phyloP scores from a whole-genome alignment of 2,888 invertebrate species.

The Leucozona laternaria region DNA sequence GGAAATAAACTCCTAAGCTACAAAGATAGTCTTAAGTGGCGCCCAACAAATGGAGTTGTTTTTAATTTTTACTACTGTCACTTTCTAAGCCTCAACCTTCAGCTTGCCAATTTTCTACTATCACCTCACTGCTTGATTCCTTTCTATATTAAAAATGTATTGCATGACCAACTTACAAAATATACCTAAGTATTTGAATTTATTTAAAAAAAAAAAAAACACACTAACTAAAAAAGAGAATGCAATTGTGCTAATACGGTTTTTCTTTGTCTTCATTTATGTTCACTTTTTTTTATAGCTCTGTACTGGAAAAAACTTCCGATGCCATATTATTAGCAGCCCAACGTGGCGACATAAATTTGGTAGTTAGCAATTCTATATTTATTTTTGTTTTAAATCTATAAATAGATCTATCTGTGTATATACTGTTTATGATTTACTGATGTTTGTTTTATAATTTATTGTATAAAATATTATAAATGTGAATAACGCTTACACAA shows the following conservation, averaged over 20 bases:
- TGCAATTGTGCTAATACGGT: slow-evolving; percentile 63
- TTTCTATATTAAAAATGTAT: background rate
- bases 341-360: slow-evolving; percentile 91
- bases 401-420: background rate
- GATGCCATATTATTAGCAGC: slow-evolving; percentile 93
- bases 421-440: background rate
- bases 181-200: background rate
- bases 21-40: background rate
- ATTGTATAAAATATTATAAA: slow-evolving; percentile 2
- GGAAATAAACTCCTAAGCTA: background rate
- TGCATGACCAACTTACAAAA: background rate
- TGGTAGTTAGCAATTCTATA: slow-evolving; percentile 84
- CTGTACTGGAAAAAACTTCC: slow-evolving; percentile 92
- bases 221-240: slow-evolving; percentile 50
- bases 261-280: slow-evolving; percentile 64
- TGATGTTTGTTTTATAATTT: background rate
- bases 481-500: slow-evolving; percentile 12
- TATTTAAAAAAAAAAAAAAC: background rate
- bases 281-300: slow-evolving; percentile 85
- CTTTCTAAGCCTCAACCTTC: background rate
- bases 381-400: slow-evolving; percentile 15
- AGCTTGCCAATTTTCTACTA: background rate
- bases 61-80: background rate
- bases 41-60: background rate
- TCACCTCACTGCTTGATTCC: slow-evolving; percentile 44